Evolutionary conservation across 2,888 invertebrate genomes (phyloP).

Genomic region (Escarpia spicata): DNA sequence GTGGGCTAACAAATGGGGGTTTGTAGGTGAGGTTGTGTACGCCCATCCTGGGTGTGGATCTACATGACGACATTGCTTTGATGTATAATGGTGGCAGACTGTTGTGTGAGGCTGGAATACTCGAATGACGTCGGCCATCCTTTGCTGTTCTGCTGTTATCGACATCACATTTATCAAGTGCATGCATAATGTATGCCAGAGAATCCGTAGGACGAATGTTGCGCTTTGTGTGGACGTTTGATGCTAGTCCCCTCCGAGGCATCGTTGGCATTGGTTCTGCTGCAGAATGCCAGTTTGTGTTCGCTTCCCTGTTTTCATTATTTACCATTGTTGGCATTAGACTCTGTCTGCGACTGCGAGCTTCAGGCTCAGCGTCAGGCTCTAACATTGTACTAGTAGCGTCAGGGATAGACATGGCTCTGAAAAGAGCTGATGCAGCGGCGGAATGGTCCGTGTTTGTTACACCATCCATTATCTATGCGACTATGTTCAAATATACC

Average conservation of each 20-base stretch:
- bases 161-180: neutral
- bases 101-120: neutral
- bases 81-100: neutral
- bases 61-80: neutral
- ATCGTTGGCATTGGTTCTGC: neutral
- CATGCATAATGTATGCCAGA: neutral
- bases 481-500: neutral
- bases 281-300: neutral
- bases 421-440: neutral
- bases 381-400: neutral
- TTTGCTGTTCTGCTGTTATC: neutral
- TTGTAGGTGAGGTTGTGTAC: neutral
- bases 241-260: neutral
- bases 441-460: neutral
- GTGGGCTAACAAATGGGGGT: neutral
- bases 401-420: neutral
- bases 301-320: neutral
- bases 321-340: neutral
- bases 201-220: neutral
- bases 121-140: neutral
- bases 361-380: neutral
- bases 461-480: neutral
- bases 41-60: neutral
- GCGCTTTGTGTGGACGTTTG: neutral
- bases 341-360: neutral